A percentile compares a stretch with the other conserved stretches of the same genome.
Evolutionary conservation across 2,888 invertebrate genomes (phyloP).

Genomic region (Phragmatobia fuliginosa): DNA sequence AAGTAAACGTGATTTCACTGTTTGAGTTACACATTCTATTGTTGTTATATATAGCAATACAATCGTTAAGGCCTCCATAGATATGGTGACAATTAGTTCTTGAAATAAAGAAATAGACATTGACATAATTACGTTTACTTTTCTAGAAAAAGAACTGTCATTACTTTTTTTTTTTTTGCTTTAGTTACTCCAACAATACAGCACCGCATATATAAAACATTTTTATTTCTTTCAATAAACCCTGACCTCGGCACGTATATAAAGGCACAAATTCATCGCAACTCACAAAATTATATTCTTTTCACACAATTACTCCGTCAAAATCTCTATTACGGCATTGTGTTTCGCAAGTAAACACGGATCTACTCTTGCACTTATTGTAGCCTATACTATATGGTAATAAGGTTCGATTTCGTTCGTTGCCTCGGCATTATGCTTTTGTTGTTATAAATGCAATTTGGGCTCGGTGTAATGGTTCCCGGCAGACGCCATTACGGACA

Average conservation of each 20-base stretch:
- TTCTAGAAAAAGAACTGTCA: not conserved
- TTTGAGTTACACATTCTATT: not conserved
- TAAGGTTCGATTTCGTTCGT: conserved; percentile 27
- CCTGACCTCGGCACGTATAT: conserved; percentile 14
- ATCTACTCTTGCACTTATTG: not conserved
- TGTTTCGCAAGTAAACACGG: conserved; percentile 30
- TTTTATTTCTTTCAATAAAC: conserved; percentile 14
- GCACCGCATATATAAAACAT: conserved; percentile 3
- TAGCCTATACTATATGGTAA: conserved; percentile 7
- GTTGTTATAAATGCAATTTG: conserved; percentile 49
- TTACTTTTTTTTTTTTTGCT: conserved; percentile 1
- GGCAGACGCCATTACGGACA: conserved; percentile 46
- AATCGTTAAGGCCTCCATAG: not conserved
- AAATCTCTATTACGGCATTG: conserved; percentile 46
- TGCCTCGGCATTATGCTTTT: conserved; percentile 5
- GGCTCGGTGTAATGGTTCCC: conserved; percentile 45
- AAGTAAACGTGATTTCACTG: no score
- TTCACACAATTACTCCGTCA: conserved; percentile 44
- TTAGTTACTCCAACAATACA: not conserved
- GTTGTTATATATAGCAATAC: not conserved
- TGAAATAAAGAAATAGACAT: not conserved
- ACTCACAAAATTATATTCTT: conserved; percentile 38
- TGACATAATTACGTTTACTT: not conserved
- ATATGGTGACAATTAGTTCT: not conserved
- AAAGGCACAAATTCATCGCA: conserved; percentile 18